Conservation (phyloP, 1,140 invertebrate genomes). For the Neocloeon triangulifer region DNA sequence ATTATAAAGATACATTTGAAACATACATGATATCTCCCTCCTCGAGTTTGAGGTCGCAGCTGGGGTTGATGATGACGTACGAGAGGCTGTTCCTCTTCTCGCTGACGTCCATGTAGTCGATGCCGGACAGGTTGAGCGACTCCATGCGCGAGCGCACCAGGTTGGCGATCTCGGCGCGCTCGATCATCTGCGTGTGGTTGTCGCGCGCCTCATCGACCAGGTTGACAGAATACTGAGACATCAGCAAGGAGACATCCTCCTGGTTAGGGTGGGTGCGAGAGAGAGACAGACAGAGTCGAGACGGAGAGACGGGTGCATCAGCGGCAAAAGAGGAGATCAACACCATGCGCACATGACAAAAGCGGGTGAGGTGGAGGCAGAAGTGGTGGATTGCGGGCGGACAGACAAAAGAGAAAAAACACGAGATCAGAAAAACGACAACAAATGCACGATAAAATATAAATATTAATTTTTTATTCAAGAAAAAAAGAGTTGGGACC, state of each 20-base stretch:
- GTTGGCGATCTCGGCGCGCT: constrained; percentile 85
- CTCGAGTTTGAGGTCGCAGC: constrained; percentile 87
- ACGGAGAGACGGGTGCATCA: too few relatives aligned
- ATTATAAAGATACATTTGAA: too few relatives aligned
- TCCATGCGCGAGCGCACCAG: constrained; percentile 84
- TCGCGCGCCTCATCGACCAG: constrained; percentile 60
- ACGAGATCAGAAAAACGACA: too few relatives aligned
- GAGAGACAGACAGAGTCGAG: too few relatives aligned
- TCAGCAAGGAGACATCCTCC: constrained; percentile 5
- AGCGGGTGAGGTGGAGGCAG: too few relatives aligned
- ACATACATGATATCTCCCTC: constrained; percentile 88
- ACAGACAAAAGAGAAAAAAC: too few relatives aligned
- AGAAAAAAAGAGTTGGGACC: too few relatives aligned
- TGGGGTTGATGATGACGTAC: constrained; percentile 97
- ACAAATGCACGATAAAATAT: too few relatives aligned
- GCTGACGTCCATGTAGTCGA: constrained; percentile 81
- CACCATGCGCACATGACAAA: too few relatives aligned
- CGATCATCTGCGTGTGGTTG: constrained; percentile 73
- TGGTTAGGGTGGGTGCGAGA: not conserved
- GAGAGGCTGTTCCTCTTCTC: constrained; percentile 80
- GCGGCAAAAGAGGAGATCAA: too few relatives aligned
- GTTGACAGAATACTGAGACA: constrained; percentile 53
- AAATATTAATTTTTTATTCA: too few relatives aligned
- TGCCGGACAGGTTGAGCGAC: constrained; percentile 64
- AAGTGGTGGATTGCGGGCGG: too few relatives aligned